Evolutionary conservation across 2,113 vertebrate genomes (phyloP).

Genomic region (Pholis gunnellus): DNA sequence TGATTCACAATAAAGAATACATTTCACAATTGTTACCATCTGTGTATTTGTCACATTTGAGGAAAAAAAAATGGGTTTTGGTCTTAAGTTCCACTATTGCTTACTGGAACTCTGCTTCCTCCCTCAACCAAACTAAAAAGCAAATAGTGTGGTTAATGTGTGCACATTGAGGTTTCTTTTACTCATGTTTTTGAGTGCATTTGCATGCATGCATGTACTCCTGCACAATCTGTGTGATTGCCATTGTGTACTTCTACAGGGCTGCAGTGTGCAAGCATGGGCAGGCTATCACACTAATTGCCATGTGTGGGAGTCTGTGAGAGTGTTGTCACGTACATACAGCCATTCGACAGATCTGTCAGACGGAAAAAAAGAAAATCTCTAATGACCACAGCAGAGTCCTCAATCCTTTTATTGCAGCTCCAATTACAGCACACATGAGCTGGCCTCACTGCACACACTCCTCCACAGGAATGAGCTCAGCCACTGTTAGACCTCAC

Average conservation of each 20-base stretch:
- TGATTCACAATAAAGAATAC: background rate
- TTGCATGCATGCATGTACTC: background rate
- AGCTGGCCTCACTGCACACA: constrained; percentile 9
- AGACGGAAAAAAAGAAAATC: background rate
- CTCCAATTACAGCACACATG: constrained; percentile 32
- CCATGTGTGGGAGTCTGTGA: constrained; percentile 61
- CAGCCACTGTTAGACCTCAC: constrained; percentile 15
- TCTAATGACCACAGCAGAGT: constrained; percentile 44
- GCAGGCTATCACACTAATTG: constrained; percentile 56
- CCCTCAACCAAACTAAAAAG: background rate
- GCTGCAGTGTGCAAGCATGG: constrained; percentile 28
- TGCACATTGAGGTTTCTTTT: background rate
- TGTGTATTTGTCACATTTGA: too few relatives aligned
- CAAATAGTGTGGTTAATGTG: background rate
- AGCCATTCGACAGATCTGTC: constrained; percentile 57
- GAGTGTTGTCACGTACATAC: constrained; percentile 53
- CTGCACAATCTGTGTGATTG: background rate
- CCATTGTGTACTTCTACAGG: background rate
- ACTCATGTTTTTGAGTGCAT: background rate
- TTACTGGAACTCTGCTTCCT: constrained; percentile 20
- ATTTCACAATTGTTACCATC: background rate
- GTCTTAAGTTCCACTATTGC: background rate
- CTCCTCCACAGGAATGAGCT: constrained; percentile 12
- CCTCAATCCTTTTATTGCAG: constrained; percentile 44
- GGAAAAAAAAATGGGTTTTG: too few relatives aligned